These are phyloP conservation scores for Epiblema foenella DNA, from an alignment of 2,888 invertebrate genomes.

Conservation along the genomic window DNA sequence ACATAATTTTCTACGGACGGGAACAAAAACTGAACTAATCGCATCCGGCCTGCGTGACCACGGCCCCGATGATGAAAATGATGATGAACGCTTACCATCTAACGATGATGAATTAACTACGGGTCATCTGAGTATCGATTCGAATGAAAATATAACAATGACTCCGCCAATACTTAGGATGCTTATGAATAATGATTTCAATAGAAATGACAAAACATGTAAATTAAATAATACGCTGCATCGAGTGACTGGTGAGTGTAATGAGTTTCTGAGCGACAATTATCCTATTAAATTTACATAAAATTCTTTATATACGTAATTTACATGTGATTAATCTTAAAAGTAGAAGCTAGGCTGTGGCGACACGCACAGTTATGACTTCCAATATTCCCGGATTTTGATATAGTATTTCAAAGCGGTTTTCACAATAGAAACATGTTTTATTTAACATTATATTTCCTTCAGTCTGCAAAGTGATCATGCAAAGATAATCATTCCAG, in stretches of 20 bases:
- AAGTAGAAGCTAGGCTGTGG: slow-evolving; percentile 37
- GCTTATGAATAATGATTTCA: slow-evolving; percentile 31
- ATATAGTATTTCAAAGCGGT: slow-evolving; percentile 26
- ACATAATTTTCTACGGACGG: slow-evolving; percentile 80
- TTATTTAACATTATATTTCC: too few species aligned
- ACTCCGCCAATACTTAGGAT: slow-evolving; percentile 23
- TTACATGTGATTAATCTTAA: slow-evolving; percentile 37
- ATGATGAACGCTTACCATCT: slow-evolving; percentile 47
- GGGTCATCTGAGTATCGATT: slow-evolving; percentile 38
- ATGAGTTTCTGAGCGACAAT: slow-evolving; percentile 31
- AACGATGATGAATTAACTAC: slow-evolving; percentile 23
- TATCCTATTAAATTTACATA: slow-evolving; percentile 27
- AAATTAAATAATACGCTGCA: slow-evolving; percentile 19
- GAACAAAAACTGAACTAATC: slow-evolving; percentile 74
- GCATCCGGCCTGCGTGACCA: slow-evolving; percentile 56
- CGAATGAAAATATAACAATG: slow-evolving; percentile 32
- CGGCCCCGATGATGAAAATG: slow-evolving; percentile 49
- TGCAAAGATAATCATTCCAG: neutral
- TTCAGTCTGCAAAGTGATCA: too few species aligned
- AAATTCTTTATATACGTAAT: slow-evolving; percentile 32
- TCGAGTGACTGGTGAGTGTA: slow-evolving; percentile 8
- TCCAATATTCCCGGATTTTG: neutral
- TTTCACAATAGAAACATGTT: neutral
- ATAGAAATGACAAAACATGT: slow-evolving; percentile 29
- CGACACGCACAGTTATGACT: slow-evolving; percentile 26